A percentile compares a stretch with the other conserved stretches of the same genome.
Evolutionary conservation across 2,797 vertebrate species (phyloP).

Genomic region (Tenualosa ilisha): DNA sequence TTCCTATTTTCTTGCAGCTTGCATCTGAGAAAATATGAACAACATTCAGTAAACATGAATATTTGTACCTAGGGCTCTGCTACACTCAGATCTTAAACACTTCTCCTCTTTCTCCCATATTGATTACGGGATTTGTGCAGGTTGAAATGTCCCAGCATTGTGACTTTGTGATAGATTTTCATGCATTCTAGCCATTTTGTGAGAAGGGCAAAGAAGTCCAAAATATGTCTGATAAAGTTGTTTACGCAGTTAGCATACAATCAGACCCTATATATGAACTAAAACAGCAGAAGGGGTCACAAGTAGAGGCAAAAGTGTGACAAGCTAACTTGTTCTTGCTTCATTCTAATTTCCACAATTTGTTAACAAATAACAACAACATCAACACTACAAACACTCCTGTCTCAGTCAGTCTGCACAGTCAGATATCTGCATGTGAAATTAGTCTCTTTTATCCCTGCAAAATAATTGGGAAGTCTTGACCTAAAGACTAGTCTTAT

Average conservation of each 20-base stretch:
- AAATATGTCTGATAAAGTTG: not conserved
- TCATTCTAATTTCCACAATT: not conserved
- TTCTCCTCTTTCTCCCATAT: not conserved
- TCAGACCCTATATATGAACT: not conserved
- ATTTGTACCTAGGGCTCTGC: not conserved
- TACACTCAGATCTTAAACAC: not conserved
- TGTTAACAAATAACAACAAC: not conserved
- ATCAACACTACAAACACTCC: not conserved
- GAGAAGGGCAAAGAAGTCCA: not conserved
- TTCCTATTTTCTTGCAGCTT: not conserved
- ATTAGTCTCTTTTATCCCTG: not conserved
- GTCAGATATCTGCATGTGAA: not conserved
- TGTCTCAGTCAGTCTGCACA: not conserved
- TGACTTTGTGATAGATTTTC: not conserved
- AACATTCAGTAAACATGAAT: not conserved
- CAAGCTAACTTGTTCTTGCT: not conserved
- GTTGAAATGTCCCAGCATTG: not conserved
- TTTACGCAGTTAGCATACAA: not conserved
- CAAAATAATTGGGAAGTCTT: not conserved
- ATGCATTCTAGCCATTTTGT: not conserved
- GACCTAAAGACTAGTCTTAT: not conserved
- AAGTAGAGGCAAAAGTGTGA: not conserved
- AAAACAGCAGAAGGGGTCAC: not conserved
- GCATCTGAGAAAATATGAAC: not conserved
- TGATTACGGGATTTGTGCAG: not conserved